These are phyloP conservation scores for Vandiemenella viatica DNA, from an alignment of 2,888 invertebrate genomes.

Conservation along the genomic window DNA sequence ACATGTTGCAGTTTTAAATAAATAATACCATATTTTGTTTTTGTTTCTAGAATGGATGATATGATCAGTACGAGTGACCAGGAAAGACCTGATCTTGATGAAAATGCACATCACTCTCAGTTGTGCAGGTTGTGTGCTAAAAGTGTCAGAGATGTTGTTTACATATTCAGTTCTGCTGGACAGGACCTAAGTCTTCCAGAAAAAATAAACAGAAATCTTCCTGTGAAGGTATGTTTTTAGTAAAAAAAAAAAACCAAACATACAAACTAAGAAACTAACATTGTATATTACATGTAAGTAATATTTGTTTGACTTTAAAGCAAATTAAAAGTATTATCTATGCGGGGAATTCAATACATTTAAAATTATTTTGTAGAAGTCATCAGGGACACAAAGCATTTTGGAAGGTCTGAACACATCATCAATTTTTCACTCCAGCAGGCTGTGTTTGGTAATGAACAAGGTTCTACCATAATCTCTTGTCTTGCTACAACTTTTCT, in stretches of 20 bases:
- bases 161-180: slow-evolving; percentile 13
- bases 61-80: too few species aligned
- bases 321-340: not conserved
- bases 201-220: slow-evolving; percentile 15
- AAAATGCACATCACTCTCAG: slow-evolving; percentile 6
- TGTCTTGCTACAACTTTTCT: too few species aligned
- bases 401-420: too few species aligned
- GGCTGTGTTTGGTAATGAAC: too few species aligned
- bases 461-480: too few species aligned
- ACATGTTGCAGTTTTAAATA: too few species aligned
- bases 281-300: not conserved
- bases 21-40: too few species aligned
- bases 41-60: too few species aligned
- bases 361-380: too few species aligned
- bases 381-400: too few species aligned
- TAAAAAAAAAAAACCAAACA: not conserved
- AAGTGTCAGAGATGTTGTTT: slow-evolving; percentile 8
- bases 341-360: not conserved
- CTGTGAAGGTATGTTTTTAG: slow-evolving; percentile 11
- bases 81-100: too few species aligned
- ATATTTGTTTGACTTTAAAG: not conserved
- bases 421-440: too few species aligned
- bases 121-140: slow-evolving; percentile 15
- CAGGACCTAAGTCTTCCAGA: slow-evolving; percentile 9
- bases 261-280: not conserved